Evolutionary conservation across 2,113 vertebrate genomes (phyloP).

Genomic region (Ancistrus triradiatus): DNA sequence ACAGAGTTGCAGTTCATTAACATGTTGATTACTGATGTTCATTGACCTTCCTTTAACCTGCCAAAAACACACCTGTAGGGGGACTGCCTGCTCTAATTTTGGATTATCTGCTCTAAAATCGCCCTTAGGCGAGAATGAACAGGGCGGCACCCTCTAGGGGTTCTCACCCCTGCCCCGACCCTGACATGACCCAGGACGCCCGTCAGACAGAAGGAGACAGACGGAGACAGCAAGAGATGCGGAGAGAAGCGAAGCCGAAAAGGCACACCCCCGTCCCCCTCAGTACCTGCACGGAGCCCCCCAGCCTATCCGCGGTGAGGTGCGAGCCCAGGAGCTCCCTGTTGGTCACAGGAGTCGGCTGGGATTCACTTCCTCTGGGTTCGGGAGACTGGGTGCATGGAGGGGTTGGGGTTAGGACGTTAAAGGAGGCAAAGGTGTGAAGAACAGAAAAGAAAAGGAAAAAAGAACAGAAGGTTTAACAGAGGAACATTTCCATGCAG

Average conservation of each 20-base stretch:
- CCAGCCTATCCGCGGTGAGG: conserved; percentile 80
- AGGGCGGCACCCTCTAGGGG: no score
- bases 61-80: no score
- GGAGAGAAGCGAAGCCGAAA: conserved; percentile 26
- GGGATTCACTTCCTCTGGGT: conserved; percentile 78
- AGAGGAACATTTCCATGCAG: conserved; percentile 40
- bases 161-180: no score
- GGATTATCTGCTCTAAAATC: no score
- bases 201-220: no score
- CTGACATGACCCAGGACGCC: no score
- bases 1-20: no score
- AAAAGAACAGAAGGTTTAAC: conserved; percentile 34
- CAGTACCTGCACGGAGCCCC: conserved; percentile 83
- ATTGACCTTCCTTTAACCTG: no score
- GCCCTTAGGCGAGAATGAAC: no score
- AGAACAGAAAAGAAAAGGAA: conserved; percentile 18
- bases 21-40: no score
- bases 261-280: conserved; percentile 41
- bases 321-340: conserved; percentile 79
- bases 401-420: conserved; percentile 25
- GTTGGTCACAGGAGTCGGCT: conserved; percentile 75
- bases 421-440: conserved; percentile 25
- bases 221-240: no score
- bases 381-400: conserved; percentile 72
- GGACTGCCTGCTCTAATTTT: no score